Base-by-base conservation (phyloP, 2,888 invertebrate species). In the Lochmaea crataegi region DNA sequence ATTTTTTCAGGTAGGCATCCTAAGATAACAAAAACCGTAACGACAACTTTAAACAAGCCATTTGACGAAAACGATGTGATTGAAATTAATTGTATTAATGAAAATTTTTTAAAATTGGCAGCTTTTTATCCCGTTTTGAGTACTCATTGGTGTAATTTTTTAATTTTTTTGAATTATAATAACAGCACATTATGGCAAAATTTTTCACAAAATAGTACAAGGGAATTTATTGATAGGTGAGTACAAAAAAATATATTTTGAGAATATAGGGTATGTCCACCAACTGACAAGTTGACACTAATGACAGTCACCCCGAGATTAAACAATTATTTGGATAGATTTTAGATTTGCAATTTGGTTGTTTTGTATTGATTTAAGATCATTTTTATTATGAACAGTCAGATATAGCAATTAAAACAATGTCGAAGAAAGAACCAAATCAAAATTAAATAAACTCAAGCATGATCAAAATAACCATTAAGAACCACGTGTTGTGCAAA, bases 111-210 rank as follows among this genome's bases (percentile, higher is more conserved):
- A 63, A 86, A 87, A 76, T 83, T 91, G 41, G 87, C 88, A 2
- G 86, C 87, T 68, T 87, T 88, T 2, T 90, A 91, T 79, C 95
- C 95, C 0, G 85, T 92, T 68, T 85, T 95, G 61, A 91, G 92
- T 4, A 90, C 93, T 68, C 92, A 94, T 79, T 96, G 95, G 95
- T 92, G 92, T 68, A 93, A 94, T 85, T 86, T 95, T 56, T 88
- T 95, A 79, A 92, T 92, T 7, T 88, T 94, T 60, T 83, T 95
- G 66, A 92, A 93, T 82, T 93, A 92, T 85, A 90, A 92, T 32
- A 90, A 92, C 18, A 90, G 91, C 83, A 87, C 87, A 11, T 93
- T 93, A 84, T 95, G 95, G 94, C 80, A 83, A 0, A 72, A 71
- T 60, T 75, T 84, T 71, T 77, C 85, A 41, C 82, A 82, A 75